Percentiles rank a stretch among this genome's conserved stretches.
phyloP scores from a whole-genome alignment of 2,888 invertebrate species.

The Amblyteles armatorius region DNA sequence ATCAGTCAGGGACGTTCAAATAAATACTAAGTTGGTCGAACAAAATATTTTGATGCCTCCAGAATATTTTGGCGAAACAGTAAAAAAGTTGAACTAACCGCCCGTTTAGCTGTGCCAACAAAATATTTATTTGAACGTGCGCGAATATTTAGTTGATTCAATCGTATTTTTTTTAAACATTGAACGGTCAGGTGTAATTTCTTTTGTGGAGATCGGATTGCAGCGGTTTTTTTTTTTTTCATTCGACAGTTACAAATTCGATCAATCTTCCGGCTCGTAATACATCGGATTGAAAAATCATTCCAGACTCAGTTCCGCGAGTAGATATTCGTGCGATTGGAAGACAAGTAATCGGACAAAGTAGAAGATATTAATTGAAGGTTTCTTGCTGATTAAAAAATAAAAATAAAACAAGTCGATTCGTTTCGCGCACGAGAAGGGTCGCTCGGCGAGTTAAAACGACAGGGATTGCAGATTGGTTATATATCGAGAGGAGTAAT shows the following conservation, averaged over 20 bases:
- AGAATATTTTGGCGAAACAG: not conserved
- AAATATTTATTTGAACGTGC: no score
- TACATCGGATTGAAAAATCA: no score
- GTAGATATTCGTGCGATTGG: not conserved
- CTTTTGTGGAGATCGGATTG: no score
- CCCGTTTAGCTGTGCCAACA: no score
- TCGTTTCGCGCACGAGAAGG: slow-evolving; percentile 21
- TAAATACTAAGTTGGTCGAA: no score
- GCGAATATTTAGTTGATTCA: no score
- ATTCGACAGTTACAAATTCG: no score
- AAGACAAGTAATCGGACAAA: not conserved
- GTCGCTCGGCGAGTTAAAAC: slow-evolving; percentile 35
- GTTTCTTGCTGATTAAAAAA: not conserved
- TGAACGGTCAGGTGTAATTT: not conserved
- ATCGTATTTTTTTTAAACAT: no score
- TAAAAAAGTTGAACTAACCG: not conserved
- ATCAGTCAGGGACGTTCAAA: no score
- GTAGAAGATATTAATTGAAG: not conserved
- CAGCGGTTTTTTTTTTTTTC: no score
- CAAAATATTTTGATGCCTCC: no score
- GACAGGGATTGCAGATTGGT: slow-evolving; percentile 49
- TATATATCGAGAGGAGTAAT: slow-evolving; percentile 46
- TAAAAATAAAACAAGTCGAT: slow-evolving; percentile 26
- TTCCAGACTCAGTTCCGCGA: not conserved
- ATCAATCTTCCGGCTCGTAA: no score